These are phyloP conservation scores for Danionella dracula DNA, from an alignment of 2,797 vertebrate species.

Conservation along the genomic window DNA sequence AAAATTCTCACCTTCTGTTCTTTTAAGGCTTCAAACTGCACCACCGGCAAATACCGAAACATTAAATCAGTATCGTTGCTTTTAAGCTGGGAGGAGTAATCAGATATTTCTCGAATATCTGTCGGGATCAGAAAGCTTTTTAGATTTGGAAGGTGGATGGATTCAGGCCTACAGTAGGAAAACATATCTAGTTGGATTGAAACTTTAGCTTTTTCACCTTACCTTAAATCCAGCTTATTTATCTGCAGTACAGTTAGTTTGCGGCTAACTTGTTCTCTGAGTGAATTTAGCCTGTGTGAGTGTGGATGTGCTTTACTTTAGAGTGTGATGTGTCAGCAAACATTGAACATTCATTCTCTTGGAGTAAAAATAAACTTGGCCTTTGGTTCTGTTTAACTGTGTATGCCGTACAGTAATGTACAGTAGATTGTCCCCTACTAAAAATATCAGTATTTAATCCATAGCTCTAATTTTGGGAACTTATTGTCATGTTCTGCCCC, in stretches of 20 bases:
- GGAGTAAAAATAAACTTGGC: not conserved
- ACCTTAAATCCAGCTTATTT: too few relatives aligned
- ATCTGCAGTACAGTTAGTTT: too few relatives aligned
- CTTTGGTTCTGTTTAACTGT: not conserved
- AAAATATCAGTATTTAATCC: not conserved
- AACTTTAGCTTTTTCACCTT: too few relatives aligned
- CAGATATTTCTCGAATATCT: not conserved
- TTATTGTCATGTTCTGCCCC: too few relatives aligned
- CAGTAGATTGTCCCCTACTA: not conserved
- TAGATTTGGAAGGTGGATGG: too few relatives aligned
- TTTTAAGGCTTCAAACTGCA: not conserved
- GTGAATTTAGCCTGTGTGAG: not conserved
- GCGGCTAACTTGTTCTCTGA: not conserved
- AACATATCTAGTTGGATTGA: too few relatives aligned
- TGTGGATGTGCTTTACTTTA: not conserved
- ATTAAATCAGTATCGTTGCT: not conserved
- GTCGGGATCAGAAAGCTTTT: not conserved
- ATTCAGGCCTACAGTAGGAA: too few relatives aligned
- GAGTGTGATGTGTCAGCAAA: conserved; percentile 11
- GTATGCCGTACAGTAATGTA: not conserved
- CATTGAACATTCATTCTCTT: not conserved
- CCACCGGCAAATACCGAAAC: too few relatives aligned
- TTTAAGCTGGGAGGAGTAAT: not conserved
- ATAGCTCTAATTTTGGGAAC: too few relatives aligned
- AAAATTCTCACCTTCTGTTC: not conserved